Conservation (phyloP, 2,888 invertebrate genomes). For the Macropis europaea region DNA sequence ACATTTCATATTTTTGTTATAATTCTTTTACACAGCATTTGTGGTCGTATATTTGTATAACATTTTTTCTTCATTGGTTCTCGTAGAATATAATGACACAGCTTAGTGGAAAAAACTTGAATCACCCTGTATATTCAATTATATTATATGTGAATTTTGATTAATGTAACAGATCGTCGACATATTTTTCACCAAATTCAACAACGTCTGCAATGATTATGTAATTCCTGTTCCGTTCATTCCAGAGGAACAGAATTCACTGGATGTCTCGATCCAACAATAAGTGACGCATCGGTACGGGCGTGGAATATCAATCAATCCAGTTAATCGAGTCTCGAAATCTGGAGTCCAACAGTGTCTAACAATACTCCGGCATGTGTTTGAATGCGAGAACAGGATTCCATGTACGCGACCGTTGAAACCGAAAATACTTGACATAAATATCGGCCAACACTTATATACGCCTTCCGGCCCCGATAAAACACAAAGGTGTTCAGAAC, state of each 20-base stretch:
- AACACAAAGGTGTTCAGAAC: conserved; percentile 5
- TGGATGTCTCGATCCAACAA: not conserved
- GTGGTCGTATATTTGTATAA: too few species aligned
- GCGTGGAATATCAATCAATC: not conserved
- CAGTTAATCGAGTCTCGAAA: not conserved
- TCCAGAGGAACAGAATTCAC: not conserved
- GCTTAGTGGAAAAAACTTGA: too few species aligned
- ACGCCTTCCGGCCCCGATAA: not conserved
- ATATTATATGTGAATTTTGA: too few species aligned
- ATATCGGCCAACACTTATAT: conserved; percentile 37
- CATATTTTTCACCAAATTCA: too few species aligned
- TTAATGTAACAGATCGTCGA: too few species aligned
- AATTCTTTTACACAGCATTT: too few species aligned
- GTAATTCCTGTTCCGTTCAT: not conserved
- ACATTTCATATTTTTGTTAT: too few species aligned
- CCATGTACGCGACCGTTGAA: not conserved
- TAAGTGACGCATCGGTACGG: not conserved
- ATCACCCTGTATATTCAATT: too few species aligned
- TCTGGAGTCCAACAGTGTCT: not conserved
- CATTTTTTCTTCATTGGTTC: too few species aligned
- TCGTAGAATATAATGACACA: too few species aligned
- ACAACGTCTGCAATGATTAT: too few species aligned
- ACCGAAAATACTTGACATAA: conserved; percentile 28
- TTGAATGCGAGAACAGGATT: conserved; percentile 2
- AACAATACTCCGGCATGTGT: not conserved